These are phyloP conservation scores for Zosterops borbonicus DNA, from an alignment of 2,113 vertebrate species.

Conservation along the genomic window DNA sequence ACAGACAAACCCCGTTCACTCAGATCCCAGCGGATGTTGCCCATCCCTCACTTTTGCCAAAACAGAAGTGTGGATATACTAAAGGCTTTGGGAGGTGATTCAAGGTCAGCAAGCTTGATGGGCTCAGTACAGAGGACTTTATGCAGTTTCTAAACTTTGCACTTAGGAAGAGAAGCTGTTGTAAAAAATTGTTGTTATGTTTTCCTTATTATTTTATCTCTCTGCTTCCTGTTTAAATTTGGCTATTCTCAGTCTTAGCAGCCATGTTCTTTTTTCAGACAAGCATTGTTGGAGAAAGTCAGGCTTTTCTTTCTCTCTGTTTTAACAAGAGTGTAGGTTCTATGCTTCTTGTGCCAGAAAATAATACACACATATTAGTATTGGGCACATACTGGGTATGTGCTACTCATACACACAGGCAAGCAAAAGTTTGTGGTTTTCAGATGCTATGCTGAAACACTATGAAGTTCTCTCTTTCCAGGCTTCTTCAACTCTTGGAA, in stretches of 20 bases:
- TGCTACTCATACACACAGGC: not conserved
- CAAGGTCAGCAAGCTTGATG: not conserved
- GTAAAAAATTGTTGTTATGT: not conserved
- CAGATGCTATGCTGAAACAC: not conserved
- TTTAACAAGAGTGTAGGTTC: not conserved
- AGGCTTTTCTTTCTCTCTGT: not conserved
- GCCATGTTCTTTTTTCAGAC: not conserved
- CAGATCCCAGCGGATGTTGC: not conserved
- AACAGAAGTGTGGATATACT: not conserved
- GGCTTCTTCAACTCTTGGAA: not conserved
- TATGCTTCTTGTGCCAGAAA: not conserved
- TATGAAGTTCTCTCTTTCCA: not conserved
- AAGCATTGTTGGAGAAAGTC: not conserved
- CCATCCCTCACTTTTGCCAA: not conserved
- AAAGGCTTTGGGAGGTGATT: not conserved
- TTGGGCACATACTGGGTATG: not conserved
- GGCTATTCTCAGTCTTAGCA: not conserved
- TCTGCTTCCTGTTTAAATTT: not conserved
- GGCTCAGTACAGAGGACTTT: not conserved
- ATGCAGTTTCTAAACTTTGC: not conserved
- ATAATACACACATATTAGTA: not conserved
- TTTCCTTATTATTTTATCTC: not conserved
- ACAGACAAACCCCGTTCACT: not conserved
- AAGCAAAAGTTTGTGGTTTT: not conserved
- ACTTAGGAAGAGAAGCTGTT: not conserved